Evolutionary conservation across 2,888 invertebrate genomes (phyloP), one percentile per base, ranked within the genome.

Genomic region (Nemotelus pantherinus): DNA sequence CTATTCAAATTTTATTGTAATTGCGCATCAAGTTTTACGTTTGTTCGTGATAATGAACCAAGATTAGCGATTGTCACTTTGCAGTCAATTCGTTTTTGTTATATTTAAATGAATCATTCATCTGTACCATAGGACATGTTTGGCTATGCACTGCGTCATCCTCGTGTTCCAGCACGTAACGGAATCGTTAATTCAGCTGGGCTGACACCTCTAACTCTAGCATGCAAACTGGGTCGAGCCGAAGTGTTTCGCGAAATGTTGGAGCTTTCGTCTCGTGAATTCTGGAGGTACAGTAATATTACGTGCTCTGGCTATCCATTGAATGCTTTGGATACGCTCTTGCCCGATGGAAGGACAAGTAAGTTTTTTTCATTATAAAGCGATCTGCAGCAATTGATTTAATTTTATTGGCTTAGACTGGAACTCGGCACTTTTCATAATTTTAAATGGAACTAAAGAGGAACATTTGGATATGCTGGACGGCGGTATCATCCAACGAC

Each of bases 401-500:
- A 39, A 43, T 70, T 55, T 53, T 71, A 39, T 39, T 39, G 6
- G 2, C 53, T 10, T 85, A 98, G 99, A 99, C 89, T 98, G 98
- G 96, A 98, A 98, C 86, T 99, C 99, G 0, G 99, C 99, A 0
- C 89, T 99, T 76, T 98, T 98, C 88, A 98, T 98, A 81, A 98
- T 99, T 83, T 89, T 99, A 80, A 98, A 98, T 85, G 99, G 99
- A 77, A 97, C 96, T 7, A 98, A 98, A 85, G 95, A 97, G 84
- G 98, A 97, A 83, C 99, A 99, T 90, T 90, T 99, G 85, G 97
- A 99, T 86, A 99, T 99, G 98, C 89, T 99, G 83, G 98, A 98
- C 85, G 98, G 98, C 68, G 99, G 99, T 48, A 99, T 99, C 77
- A 98, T 99, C 84, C 97, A 98, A 85, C 92, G 97, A 83, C 88